phyloP scores from a whole-genome alignment of 1,140 invertebrate genomes.

The Drusus annulatus region DNA sequence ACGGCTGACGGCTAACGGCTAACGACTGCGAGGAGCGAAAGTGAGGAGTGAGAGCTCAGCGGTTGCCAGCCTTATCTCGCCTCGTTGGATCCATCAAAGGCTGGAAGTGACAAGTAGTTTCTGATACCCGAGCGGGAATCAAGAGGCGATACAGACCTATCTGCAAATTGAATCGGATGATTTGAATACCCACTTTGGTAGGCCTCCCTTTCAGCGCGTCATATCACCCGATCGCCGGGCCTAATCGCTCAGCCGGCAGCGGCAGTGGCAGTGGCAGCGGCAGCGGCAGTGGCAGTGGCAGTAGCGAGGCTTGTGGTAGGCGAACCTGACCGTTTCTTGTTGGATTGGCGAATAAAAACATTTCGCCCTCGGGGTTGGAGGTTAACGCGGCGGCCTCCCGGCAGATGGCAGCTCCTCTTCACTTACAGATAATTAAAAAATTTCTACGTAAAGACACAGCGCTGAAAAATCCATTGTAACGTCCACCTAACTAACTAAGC shows the following conservation, averaged over 20 bases:
- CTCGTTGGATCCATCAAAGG: constrained; percentile 19
- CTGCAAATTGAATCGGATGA: constrained; percentile 36
- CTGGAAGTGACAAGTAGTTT: constrained; percentile 18
- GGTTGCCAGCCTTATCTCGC: neutral
- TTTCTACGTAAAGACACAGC: no score
- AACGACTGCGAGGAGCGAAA: no score
- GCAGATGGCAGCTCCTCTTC: no score
- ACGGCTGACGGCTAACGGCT: no score
- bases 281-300: no score
- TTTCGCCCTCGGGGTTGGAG: neutral
- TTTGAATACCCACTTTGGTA: constrained; percentile 30
- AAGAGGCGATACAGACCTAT: constrained; percentile 23
- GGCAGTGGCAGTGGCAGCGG: no score
- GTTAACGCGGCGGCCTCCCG: no score
- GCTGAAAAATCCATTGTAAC: no score
- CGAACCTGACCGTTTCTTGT: neutral
- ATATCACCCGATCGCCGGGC: neutral
- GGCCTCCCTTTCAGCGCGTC: constrained; percentile 23
- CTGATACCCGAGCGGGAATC: neutral
- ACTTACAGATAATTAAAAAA: no score
- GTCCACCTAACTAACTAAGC: no score
- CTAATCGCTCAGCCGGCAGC: constrained; percentile 1
- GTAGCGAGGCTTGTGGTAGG: no score
- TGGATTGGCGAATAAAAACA: constrained; percentile 1
- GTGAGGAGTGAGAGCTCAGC: no score